phyloP scores from a whole-genome alignment of 1,140 invertebrate genomes.

The Drosophila tropicalis region DNA sequence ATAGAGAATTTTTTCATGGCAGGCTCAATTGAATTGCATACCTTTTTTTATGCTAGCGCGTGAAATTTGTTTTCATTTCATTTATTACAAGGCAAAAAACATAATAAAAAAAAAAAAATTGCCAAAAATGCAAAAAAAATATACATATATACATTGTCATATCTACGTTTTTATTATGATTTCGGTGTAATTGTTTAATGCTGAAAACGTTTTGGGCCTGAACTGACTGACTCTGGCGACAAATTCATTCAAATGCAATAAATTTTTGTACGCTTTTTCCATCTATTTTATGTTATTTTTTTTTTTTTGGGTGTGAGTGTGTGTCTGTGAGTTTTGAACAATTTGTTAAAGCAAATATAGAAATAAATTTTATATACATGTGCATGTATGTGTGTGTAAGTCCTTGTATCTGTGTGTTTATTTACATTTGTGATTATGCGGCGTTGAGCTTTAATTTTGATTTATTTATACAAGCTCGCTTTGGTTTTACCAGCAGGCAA shows the following conservation, averaged over 20 bases:
- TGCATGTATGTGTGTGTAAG: slow-evolving; percentile 26
- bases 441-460: slow-evolving; percentile 70
- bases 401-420: slow-evolving; percentile 42
- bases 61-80: slow-evolving; percentile 75
- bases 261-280: slow-evolving; percentile 58
- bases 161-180: slow-evolving; percentile 10
- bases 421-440: slow-evolving; percentile 74
- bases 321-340: slow-evolving; percentile 59
- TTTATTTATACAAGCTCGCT: slow-evolving; percentile 62
- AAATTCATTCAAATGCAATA: slow-evolving; percentile 81
- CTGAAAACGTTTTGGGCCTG: slow-evolving; percentile 48
- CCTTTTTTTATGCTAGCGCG: slow-evolving; percentile 57
- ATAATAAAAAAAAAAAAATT: slow-evolving; percentile 7
- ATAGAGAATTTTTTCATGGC: slow-evolving; percentile 23
- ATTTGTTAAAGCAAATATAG: slow-evolving; percentile 80
- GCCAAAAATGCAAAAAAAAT: neutral
- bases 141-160: slow-evolving; percentile 17
- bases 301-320: too few species aligned
- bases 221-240: slow-evolving; percentile 46
- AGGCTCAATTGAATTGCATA: slow-evolving; percentile 37
- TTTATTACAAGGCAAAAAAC: slow-evolving; percentile 44
- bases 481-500: slow-evolving; percentile 42
- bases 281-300: slow-evolving; percentile 10
- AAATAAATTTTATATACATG: slow-evolving; percentile 62
- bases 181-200: slow-evolving; percentile 70